Base-by-base conservation (phyloP, 2,797 vertebrate species). In the Tragopan temminckii region DNA sequence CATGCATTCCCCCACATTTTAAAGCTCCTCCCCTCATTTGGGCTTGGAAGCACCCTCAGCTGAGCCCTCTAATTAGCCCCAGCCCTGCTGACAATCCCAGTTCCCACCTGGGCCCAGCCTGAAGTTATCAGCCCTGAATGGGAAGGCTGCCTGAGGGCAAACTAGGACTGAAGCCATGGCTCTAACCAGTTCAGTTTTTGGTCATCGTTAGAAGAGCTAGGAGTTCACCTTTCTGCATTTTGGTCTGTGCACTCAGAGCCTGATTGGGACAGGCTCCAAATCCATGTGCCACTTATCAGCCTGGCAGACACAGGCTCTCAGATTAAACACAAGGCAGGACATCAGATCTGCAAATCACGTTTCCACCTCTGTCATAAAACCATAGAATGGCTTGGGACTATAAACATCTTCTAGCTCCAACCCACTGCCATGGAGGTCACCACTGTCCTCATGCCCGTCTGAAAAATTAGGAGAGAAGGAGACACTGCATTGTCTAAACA, bases 1-100 rank as follows among this genome's bases (percentile, higher is more conserved):
- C 3, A 27, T 58, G 0, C 11, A 55, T 3, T 7, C 9, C 67
- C 5, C 6, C 36, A 5, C 53, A 5, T 36, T 36, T 18, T 6
- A 13, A 5, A 57, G 68, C 57, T 59, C 43, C 50, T 58, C 16
- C 58, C 16, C 9, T 53, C 61, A 52, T 8, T 8, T 17, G 11
- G 68, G 7, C 40, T 36, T 57, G 35, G 25, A 80, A 8, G 9
- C 40, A 7, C 12, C 43, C n/a, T 68, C 84, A 75, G 13, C 53
- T 42, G 53, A 83, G n/a, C 42, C 5, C 45, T 58, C 72, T 83
- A 52, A 45, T 59, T 29, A 66, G 27, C 35, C 18, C 46, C 84
- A 80, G 20, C 20, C 46, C 13, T 38, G 16, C 4, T 7, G 64
- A 59, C 25, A 19, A 6, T 21, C 21, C 5, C 27, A 33, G 5